Conservation (phyloP, 2,888 invertebrate species). For the Conus canariensis region DNA sequence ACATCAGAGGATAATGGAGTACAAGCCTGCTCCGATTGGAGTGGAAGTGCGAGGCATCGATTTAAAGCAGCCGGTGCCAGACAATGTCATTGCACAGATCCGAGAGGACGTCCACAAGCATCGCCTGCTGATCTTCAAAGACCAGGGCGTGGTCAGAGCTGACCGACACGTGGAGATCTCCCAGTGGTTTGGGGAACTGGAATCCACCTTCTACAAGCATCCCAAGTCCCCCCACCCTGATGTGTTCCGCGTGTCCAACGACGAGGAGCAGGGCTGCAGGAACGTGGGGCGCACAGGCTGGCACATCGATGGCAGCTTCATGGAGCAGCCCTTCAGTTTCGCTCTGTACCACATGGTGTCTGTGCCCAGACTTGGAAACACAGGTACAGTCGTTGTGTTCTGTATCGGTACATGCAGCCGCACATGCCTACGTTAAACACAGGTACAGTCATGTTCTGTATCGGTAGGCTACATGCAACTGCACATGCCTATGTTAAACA, state of each 20-base stretch:
- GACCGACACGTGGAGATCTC: conserved; percentile 68
- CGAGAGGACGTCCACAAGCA: conserved; percentile 66
- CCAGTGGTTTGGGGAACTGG: conserved; percentile 73
- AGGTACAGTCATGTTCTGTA: too few species aligned
- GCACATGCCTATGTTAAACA: too few species aligned
- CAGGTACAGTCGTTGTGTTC: conserved; percentile 59
- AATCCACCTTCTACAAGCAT: conserved; percentile 75
- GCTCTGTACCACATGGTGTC: conserved; percentile 72
- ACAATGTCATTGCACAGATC: conserved; percentile 63
- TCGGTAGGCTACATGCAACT: too few species aligned
- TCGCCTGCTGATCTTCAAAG: conserved; percentile 69
- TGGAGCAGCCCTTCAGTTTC: conserved; percentile 70
- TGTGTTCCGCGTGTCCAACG: conserved; percentile 74
- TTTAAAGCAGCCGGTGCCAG: conserved; percentile 57
- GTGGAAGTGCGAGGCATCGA: conserved; percentile 67
- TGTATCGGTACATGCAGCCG: background rate
- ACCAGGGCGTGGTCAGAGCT: conserved; percentile 68
- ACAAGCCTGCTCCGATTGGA: conserved; percentile 58
- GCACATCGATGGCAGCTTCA: conserved; percentile 76
- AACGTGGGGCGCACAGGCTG: conserved; percentile 75
- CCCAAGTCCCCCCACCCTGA: conserved; percentile 73
- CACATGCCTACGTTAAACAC: too few species aligned
- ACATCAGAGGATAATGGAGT: conserved; percentile 44
- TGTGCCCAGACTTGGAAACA: conserved; percentile 70
- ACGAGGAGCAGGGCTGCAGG: conserved; percentile 69